Percentiles rank a stretch among this genome's conserved stretches.
Evolutionary conservation across 2,888 invertebrate species (phyloP).

Genomic region (Stenolophus ochropezus): DNA sequence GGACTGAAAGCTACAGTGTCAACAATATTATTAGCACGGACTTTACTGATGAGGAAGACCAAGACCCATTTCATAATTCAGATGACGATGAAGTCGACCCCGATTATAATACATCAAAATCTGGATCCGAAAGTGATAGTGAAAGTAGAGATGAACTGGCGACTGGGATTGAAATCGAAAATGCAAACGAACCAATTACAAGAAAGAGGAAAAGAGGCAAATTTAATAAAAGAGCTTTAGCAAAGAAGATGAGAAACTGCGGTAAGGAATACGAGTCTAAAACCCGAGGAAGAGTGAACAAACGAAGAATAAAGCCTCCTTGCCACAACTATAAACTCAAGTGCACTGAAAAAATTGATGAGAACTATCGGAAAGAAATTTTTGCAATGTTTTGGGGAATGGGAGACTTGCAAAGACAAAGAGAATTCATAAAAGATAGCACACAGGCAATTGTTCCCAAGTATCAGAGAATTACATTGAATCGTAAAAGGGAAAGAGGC

Average conservation of each 20-base stretch:
- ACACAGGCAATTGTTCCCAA: conserved; percentile 37
- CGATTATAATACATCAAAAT: conserved; percentile 21
- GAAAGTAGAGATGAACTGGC: conserved; percentile 16
- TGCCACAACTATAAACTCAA: conserved; percentile 46
- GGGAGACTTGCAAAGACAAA: conserved; percentile 42
- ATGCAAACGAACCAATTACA: conserved; percentile 29
- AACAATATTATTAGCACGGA: conserved; percentile 28
- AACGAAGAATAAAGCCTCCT: conserved; percentile 44
- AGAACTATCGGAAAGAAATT: conserved; percentile 43
- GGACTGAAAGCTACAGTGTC: conserved; percentile 31
- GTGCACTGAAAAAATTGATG: conserved; percentile 48
- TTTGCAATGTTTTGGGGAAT: conserved; percentile 44
- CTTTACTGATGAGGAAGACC: conserved; percentile 30
- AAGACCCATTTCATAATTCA: conserved; percentile 25
- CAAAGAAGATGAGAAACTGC: conserved; percentile 20
- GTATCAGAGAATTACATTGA: conserved; percentile 43
- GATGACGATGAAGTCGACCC: conserved; percentile 34
- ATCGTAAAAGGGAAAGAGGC: conserved; percentile 44
- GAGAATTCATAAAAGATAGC: conserved; percentile 47
- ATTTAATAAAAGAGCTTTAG: too few species aligned
- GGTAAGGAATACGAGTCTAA: conserved; percentile 48
- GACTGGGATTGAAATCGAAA: conserved; percentile 39
- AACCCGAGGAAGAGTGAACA: conserved; percentile 43
- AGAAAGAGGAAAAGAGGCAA: conserved; percentile 26
- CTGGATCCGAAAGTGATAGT: conserved; percentile 31